Conservation (phyloP, 2,113 vertebrate species). For the Leptocoma aspasia region DNA sequence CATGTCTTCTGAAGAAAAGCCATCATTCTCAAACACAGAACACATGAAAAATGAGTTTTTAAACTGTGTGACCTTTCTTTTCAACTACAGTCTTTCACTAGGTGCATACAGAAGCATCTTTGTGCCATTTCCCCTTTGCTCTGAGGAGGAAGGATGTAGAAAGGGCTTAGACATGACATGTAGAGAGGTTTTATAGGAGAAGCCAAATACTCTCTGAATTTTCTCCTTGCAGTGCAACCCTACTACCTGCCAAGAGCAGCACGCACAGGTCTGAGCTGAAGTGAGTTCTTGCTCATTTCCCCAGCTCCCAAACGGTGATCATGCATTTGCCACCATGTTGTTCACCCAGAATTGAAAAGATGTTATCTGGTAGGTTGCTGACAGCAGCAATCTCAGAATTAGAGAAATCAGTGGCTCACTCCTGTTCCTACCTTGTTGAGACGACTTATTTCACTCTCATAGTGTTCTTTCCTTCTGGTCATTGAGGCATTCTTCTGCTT, state of each 20-base stretch:
- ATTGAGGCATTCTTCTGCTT: conserved; percentile 58
- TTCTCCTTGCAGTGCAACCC: not conserved
- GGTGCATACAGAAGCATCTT: not conserved
- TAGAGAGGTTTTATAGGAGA: not conserved
- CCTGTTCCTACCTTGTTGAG: conserved; percentile 71
- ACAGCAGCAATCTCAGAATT: not conserved
- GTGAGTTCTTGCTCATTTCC: not conserved
- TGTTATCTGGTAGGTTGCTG: not conserved
- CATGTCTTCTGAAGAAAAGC: not conserved
- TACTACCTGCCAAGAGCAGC: not conserved
- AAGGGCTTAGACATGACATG: not conserved
- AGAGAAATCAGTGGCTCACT: not conserved
- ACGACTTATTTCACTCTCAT: conserved; percentile 72
- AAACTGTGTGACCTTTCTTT: not conserved
- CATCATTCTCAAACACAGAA: not conserved
- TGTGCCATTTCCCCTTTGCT: not conserved
- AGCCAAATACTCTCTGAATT: not conserved
- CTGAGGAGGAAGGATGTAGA: not conserved
- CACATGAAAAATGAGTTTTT: not conserved
- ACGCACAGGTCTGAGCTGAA: not conserved
- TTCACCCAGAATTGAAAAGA: not conserved
- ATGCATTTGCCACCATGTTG: not conserved
- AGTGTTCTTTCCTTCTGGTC: conserved; percentile 62
- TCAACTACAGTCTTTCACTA: not conserved
- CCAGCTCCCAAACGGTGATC: not conserved